A percentile compares a stretch with the other conserved stretches of the same genome.
These are phyloP conservation scores for Sipha flava DNA, from an alignment of 1,140 invertebrate species.

Conservation along the genomic window DNA sequence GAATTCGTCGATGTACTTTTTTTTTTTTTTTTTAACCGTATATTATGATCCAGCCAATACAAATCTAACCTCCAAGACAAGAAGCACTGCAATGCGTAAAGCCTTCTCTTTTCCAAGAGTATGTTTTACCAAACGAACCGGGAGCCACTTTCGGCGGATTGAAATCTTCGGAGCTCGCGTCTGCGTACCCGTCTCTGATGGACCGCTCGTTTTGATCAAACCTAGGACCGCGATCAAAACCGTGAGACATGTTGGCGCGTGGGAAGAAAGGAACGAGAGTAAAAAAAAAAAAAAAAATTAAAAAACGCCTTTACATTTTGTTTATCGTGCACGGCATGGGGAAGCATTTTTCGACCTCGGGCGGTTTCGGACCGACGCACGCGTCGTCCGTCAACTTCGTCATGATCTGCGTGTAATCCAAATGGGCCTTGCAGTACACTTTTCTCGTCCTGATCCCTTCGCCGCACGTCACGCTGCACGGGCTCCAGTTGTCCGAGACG, in stretches of 20 bases:
- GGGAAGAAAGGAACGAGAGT: too few relatives aligned
- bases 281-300: not conserved
- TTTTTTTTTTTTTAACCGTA: not conserved
- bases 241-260: too few relatives aligned
- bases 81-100: slow-evolving; percentile 87
- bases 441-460: slow-evolving; percentile 70
- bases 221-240: not conserved
- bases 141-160: slow-evolving; percentile 48
- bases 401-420: slow-evolving; percentile 79
- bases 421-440: slow-evolving; percentile 85
- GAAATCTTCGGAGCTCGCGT: slow-evolving; percentile 43
- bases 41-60: not conserved
- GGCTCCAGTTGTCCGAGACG: slow-evolving; percentile 70
- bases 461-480: slow-evolving; percentile 82
- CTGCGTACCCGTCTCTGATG: slow-evolving; percentile 37
- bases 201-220: slow-evolving; percentile 19
- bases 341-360: slow-evolving; percentile 66
- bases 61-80: slow-evolving; percentile 70
- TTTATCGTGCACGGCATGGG: slow-evolving; percentile 59
- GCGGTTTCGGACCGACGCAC: slow-evolving; percentile 73
- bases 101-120: slow-evolving; percentile 74
- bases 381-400: slow-evolving; percentile 78
- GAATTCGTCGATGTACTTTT: not conserved
- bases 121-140: slow-evolving; percentile 52
- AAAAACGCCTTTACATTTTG: not conserved